A percentile compares a stretch with the other conserved stretches of the same genome.
Evolutionary conservation across 2,797 vertebrate species (phyloP).

Genomic region (Morelia viridis): DNA sequence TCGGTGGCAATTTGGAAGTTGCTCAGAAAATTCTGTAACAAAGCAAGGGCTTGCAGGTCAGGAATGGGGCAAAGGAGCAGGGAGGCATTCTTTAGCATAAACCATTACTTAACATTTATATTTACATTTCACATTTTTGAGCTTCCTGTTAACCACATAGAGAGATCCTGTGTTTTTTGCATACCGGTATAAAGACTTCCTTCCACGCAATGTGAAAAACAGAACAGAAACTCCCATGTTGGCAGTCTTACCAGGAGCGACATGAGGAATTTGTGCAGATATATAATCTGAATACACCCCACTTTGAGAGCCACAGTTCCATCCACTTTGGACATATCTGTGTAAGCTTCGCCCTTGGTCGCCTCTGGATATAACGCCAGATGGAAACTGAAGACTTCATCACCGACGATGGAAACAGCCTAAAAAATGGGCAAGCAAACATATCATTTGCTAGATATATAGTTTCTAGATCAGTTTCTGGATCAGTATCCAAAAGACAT

Average conservation of each 20-base stretch:
- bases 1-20: slow-evolving; percentile 86
- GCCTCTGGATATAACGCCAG: slow-evolving; percentile 83
- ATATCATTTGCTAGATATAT: not conserved
- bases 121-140: not conserved
- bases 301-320: slow-evolving; percentile 83
- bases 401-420: slow-evolving; percentile 92
- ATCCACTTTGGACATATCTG: slow-evolving; percentile 87
- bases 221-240: not conserved
- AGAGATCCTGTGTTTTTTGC: not conserved
- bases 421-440: slow-evolving; percentile 54
- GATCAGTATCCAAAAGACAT: not conserved
- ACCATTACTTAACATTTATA: not conserved
- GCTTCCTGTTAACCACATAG: not conserved
- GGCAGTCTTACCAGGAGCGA: slow-evolving; percentile 85
- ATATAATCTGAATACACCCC: slow-evolving; percentile 93
- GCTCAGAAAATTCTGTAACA: slow-evolving; percentile 75
- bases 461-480: not conserved
- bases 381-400: slow-evolving; percentile 94
- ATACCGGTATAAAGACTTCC: not conserved
- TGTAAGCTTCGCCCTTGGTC: slow-evolving; percentile 85
- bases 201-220: not conserved
- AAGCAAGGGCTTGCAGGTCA: not conserved
- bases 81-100: not conserved
- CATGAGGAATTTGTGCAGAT: slow-evolving; percentile 91
- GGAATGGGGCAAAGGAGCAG: too few relatives aligned